phyloP scores from a whole-genome alignment of 2,797 vertebrate species.

The Pterois miles region DNA sequence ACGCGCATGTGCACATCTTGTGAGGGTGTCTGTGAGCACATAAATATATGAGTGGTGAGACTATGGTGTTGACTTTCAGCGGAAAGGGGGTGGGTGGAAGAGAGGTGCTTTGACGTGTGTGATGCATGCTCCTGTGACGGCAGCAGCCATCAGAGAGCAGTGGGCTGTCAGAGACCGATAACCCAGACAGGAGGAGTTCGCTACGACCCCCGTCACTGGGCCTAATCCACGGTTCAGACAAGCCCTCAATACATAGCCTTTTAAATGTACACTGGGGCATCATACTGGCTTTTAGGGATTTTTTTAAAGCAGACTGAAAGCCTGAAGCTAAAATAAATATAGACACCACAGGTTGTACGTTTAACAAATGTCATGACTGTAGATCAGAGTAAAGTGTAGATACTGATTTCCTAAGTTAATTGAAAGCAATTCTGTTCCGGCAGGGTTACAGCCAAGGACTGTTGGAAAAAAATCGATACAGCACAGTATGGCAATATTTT shows the following conservation, averaged over 20 bases:
- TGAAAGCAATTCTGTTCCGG: background rate
- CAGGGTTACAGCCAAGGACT: background rate
- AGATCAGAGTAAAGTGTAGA: background rate
- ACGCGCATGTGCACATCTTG: conserved; percentile 39
- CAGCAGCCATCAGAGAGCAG: conserved; percentile 72
- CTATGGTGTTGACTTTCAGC: conserved; percentile 69
- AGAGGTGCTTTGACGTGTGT: conserved; percentile 77
- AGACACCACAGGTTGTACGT: background rate
- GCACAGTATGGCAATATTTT: no score
- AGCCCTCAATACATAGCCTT: conserved; percentile 8
- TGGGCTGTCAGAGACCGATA: conserved; percentile 69
- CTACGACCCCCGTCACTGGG: conserved; percentile 45
- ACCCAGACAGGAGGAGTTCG: conserved; percentile 64
- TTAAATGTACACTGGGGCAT: conserved; percentile 15
- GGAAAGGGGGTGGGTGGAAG: conserved; percentile 73
- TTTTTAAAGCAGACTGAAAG: background rate
- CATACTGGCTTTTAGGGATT: conserved; percentile 4
- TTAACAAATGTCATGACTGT: background rate
- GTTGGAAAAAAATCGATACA: no score
- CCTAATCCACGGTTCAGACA: conserved; percentile 45
- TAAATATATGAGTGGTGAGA: conserved; percentile 70
- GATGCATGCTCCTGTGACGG: conserved; percentile 78
- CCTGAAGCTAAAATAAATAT: background rate
- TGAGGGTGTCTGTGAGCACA: conserved; percentile 52
- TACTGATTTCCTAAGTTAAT: background rate